Base-by-base conservation (phyloP, 1,140 invertebrate genomes). In the Magallana ariakensis region DNA sequence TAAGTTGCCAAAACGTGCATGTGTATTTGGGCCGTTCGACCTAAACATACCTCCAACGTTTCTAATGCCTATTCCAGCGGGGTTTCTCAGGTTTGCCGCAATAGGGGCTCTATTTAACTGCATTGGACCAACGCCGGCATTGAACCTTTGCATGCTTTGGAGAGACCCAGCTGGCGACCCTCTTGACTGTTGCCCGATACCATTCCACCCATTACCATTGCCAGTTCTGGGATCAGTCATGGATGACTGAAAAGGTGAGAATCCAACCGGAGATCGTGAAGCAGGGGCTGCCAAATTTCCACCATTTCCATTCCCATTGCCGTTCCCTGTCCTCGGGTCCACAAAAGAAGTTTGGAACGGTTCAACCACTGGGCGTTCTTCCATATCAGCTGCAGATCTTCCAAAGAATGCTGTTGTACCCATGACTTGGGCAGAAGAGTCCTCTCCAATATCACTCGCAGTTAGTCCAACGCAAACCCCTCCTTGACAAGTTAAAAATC, bases 71-170 rank as follows among this genome's bases (percentile, higher is more conserved):
- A 58, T 13, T 54, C 55, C 82, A 33, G 66, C 19, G 13, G 66
- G 56, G 33, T 56, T 86, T 54, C 55, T 46, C 19, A 53, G 13
- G 80, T 62, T 86, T 86, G 80, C 81, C 75, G 55, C 55, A 82
- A 80, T 19, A 86, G 93, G 93, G 75, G 93, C 93, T 60, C 92
- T 94, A 54, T 90, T 84, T 85, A 97, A 97, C 94, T 97, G 97
- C 19, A 97, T 97, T 13, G 97, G 97, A 26, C 97, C 97, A 93
- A 80, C 86, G 75, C 22, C 54, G 8, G 9, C 9, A 33, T 75
- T 22, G 22, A 75, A 75, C 22, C 66, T 13, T 13, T 13, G 22
- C 66, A 75, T 75, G 9, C 66, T 19, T 33, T 75, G 66, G 11
- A 75, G 33, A 26, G 66, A 75, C 13, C 66, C 66, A 33, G 22